These are phyloP conservation scores for Hyles lineata DNA, from an alignment of 2,888 invertebrate genomes.

Conservation along the genomic window DNA sequence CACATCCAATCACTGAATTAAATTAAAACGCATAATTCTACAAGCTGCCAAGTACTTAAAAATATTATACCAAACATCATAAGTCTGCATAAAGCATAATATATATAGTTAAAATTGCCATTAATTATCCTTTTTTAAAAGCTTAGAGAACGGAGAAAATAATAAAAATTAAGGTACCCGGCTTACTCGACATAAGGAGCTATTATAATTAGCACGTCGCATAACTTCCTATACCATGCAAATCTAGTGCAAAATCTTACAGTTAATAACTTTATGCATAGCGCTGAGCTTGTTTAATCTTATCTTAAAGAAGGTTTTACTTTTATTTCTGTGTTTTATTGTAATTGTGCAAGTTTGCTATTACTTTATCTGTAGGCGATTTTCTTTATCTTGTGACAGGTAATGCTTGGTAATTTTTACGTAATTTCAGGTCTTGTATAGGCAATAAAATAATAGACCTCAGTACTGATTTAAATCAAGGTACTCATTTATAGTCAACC, in stretches of 20 bases:
- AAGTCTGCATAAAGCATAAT: too few species aligned
- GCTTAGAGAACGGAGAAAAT: constrained; percentile 50
- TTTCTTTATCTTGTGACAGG: neutral
- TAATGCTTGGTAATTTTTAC: too few species aligned
- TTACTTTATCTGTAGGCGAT: neutral
- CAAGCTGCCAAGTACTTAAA: too few species aligned
- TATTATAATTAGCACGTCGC: constrained; percentile 57
- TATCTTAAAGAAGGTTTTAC: neutral
- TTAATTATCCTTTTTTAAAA: constrained; percentile 44
- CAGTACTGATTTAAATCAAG: too few species aligned
- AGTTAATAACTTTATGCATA: constrained; percentile 47
- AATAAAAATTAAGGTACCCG: constrained; percentile 52
- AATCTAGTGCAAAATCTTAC: constrained; percentile 57
- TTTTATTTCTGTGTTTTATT: neutral
- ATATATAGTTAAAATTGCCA: too few species aligned
- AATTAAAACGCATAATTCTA: too few species aligned
- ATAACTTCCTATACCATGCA: constrained; percentile 57
- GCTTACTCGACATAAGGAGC: constrained; percentile 47
- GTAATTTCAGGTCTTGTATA: too few species aligned
- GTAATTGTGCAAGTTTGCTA: neutral
- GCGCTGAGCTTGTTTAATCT: neutral
- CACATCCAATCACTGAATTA: too few species aligned
- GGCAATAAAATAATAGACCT: too few species aligned
- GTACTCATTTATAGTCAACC: too few species aligned
- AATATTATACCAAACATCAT: too few species aligned